Base-by-base conservation (phyloP, 2,113 vertebrate species). In the Sclerurus mexicanus region DNA sequence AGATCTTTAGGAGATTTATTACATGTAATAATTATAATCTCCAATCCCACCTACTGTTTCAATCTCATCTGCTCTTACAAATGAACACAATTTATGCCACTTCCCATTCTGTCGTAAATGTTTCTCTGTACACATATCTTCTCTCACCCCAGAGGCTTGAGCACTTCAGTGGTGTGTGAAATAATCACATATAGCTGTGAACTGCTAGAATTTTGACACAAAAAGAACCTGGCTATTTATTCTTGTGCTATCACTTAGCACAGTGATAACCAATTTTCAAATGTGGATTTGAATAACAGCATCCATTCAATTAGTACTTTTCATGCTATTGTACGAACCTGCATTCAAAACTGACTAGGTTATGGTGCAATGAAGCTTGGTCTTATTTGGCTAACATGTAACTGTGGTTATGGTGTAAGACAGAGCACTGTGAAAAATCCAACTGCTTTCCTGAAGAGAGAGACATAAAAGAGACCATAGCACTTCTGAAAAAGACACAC, bases 1-100 rank as follows among this genome's bases (percentile, higher is more conserved):
- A 90, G 63, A 86, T 80, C 72, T 83, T 86, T 27, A 86, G 42
- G 66, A 96, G 88, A 83, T 80, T 84, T 81, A 21, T 73, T 89
- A 47, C 35, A 56, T 19, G 33, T 27, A 55, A 59, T 84, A 94
- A 85, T 76, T 87, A 66, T 7, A 72, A 93, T 71, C 52, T 80
- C 21, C 72, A 84, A 59, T 88, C 69, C 76, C 56, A 88, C 92
- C 72, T 77, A 91, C 85, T 84, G 59, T 66, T 94, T 85, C 67
- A 71, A 76, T 76, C 71, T 85, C 59, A 62, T 73, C 59, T 80
- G 20, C 35, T 31, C 3, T 47, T 71, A 86, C 39, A 40, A 90
- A 94, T 5, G 22, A 62, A 39, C 22, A 55, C 2, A 27, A 46
- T 69, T 89, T 58, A 59, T 69, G 10, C 17, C 49, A 62, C 55